These are phyloP conservation scores for Ptychadena robeensis DNA, from an alignment of 2,797 vertebrate genomes.

Conservation along the genomic window DNA sequence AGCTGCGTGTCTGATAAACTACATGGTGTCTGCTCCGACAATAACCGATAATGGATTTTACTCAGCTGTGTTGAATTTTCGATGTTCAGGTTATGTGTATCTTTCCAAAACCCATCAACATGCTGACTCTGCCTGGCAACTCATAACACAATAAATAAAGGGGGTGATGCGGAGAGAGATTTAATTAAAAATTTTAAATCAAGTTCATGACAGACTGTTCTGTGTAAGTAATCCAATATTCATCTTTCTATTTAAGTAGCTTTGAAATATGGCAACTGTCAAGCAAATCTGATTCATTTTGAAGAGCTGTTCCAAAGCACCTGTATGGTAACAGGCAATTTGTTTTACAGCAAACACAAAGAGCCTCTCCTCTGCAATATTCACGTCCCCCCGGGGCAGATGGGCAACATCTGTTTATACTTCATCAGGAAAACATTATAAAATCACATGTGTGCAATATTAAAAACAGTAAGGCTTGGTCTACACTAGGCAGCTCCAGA, in stretches of 20 bases:
- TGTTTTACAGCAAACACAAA: conserved; percentile 2
- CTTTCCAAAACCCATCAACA: conserved; percentile 37
- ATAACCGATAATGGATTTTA: conserved; percentile 48
- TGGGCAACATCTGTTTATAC: background rate
- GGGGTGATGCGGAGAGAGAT: background rate
- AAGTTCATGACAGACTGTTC: conserved; percentile 50
- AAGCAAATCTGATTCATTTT: conserved; percentile 48
- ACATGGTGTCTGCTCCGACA: background rate
- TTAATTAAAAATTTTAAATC: conserved; percentile 57
- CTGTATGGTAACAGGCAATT: conserved; percentile 46
- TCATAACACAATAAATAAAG: conserved; percentile 19
- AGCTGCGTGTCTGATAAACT: background rate
- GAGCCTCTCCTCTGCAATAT: background rate
- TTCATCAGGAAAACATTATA: background rate
- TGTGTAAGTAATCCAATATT: conserved; percentile 46
- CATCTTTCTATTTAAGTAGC: conserved; percentile 27
- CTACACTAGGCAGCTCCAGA: too few species aligned
- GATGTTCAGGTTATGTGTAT: conserved; percentile 29
- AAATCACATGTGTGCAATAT: too few species aligned
- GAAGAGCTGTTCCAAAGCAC: conserved; percentile 40
- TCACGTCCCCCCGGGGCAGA: background rate
- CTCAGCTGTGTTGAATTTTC: conserved; percentile 41
- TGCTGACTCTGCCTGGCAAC: conserved; percentile 40
- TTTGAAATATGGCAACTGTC: conserved; percentile 53
- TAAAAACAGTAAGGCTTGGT: too few species aligned